Evolutionary conservation across 2,888 invertebrate genomes (phyloP).

Genomic region (Caenorhabditis virilis): DNA sequence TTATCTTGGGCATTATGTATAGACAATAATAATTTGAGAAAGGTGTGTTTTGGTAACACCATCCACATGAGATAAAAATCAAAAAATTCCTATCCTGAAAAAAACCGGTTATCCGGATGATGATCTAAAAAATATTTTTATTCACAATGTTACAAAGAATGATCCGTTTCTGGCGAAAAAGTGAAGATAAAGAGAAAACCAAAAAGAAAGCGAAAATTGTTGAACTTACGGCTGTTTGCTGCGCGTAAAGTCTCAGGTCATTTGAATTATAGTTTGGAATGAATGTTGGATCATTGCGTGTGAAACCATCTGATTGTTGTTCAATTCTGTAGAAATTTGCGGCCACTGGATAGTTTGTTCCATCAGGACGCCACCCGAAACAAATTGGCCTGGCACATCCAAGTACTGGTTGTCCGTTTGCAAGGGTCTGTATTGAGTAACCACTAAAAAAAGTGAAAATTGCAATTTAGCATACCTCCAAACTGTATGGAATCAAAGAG

Average conservation of each 20-base stretch:
- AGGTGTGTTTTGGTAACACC: too few relatives aligned
- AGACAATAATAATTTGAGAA: too few relatives aligned
- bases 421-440: conserved; percentile 47
- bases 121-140: too few relatives aligned
- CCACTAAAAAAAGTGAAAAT: conserved; percentile 4
- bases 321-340: conserved; percentile 59
- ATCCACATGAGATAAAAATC: too few relatives aligned
- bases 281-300: conserved; percentile 36
- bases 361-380: conserved; percentile 60
- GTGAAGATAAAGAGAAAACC: too few relatives aligned
- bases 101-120: too few relatives aligned
- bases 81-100: too few relatives aligned
- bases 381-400: conserved; percentile 65
- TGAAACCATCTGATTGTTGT: conserved; percentile 47
- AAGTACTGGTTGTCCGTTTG: conserved; percentile 50
- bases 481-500: conserved; percentile 53
- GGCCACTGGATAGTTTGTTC: conserved; percentile 39
- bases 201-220: too few relatives aligned
- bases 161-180: too few relatives aligned
- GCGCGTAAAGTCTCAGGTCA: conserved; percentile 37
- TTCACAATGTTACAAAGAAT: too few relatives aligned
- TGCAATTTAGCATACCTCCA: conserved; percentile 40
- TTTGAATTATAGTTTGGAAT: conserved; percentile 35
- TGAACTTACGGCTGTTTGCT: conserved; percentile 42
- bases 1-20: too few relatives aligned